Conservation (phyloP, 2,797 vertebrate species). For the Cephalopachus bancanus region DNA sequence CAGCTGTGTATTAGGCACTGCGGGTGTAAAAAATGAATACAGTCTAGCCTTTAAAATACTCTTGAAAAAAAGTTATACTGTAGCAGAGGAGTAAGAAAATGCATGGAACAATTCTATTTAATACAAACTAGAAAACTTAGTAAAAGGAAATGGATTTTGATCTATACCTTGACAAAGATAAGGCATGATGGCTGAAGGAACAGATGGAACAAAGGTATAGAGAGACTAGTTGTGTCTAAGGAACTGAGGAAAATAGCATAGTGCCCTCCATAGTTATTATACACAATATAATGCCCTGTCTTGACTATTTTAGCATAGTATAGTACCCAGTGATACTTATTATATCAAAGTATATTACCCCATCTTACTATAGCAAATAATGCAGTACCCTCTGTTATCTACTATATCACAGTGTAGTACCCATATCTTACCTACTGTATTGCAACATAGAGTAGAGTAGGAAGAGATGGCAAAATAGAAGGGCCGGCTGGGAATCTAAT, state of each 20-base stretch:
- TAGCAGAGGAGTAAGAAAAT: not conserved
- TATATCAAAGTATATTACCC: not conserved
- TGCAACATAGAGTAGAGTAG: not conserved
- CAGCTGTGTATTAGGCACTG: not conserved
- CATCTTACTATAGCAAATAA: not conserved
- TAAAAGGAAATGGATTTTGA: not conserved
- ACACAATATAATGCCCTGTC: not conserved
- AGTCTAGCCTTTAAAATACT: not conserved
- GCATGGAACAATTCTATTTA: not conserved
- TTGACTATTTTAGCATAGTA: not conserved
- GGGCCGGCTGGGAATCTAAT: not conserved
- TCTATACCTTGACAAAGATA: not conserved
- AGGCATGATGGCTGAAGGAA: not conserved
- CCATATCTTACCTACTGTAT: not conserved
- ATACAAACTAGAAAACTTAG: not conserved
- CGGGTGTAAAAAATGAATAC: constrained; percentile 8
- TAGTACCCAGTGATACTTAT: not conserved
- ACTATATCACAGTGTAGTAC: not conserved
- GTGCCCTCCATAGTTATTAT: not conserved
- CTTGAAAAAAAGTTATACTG: not conserved
- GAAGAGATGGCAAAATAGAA: not conserved
- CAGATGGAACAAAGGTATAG: not conserved
- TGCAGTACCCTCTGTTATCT: not conserved
- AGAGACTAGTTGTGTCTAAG: not conserved
- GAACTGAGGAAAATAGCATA: not conserved